Conservation (phyloP, 2,888 invertebrate genomes). For the Pediacus dermestoides region DNA sequence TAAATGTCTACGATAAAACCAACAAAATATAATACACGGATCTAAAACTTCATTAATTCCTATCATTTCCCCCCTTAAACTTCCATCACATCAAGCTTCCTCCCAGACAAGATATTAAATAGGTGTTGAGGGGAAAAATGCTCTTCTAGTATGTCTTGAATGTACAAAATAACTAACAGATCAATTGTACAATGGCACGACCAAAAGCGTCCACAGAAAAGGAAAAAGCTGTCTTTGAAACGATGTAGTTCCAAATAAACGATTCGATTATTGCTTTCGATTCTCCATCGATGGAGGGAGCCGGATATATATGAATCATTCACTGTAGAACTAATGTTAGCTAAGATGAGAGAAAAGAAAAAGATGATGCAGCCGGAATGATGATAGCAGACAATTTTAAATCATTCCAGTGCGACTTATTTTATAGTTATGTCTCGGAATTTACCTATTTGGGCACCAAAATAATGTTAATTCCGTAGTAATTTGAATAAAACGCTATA, state of each 20-base stretch:
- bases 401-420: background rate
- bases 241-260: slow-evolving; percentile 14
- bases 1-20: too few relatives aligned
- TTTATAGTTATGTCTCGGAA: background rate
- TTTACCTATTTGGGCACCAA: too few relatives aligned
- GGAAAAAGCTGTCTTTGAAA: slow-evolving; percentile 10
- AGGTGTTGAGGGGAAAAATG: too few relatives aligned
- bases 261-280: slow-evolving; percentile 17
- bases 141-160: too few relatives aligned
- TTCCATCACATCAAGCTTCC: too few relatives aligned
- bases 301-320: slow-evolving; percentile 15
- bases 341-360: background rate
- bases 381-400: background rate
- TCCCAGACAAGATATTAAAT: too few relatives aligned
- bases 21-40: too few relatives aligned
- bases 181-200: background rate
- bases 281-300: slow-evolving; percentile 12
- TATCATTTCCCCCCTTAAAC: too few relatives aligned
- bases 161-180: too few relatives aligned
- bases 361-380: background rate
- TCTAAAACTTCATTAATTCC: too few relatives aligned
- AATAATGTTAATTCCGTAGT: too few relatives aligned
- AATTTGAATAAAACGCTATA: too few relatives aligned
- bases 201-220: slow-evolving; percentile 3
- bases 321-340: slow-evolving; percentile 3